Evolutionary conservation across 2,888 invertebrate genomes (phyloP).

Genomic region (Pseudanteris insignis): DNA sequence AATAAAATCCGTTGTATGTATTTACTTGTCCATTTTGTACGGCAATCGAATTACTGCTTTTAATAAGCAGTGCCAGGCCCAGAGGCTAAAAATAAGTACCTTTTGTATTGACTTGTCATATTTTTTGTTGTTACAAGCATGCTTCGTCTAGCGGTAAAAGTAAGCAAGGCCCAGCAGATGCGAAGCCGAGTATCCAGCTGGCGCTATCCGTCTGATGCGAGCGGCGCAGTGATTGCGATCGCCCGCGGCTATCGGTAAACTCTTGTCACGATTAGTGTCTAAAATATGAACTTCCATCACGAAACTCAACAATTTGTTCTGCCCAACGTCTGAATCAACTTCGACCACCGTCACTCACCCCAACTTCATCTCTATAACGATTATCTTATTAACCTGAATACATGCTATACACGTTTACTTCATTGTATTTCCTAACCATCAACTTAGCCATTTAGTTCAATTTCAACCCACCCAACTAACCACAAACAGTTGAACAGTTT

Average conservation of each 20-base stretch:
- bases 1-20: too few species aligned
- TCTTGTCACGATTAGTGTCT: slow-evolving; percentile 39
- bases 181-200: slow-evolving; percentile 59
- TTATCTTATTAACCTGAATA: too few species aligned
- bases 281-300: slow-evolving; percentile 33
- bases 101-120: slow-evolving; percentile 38
- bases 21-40: too few species aligned
- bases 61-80: too few species aligned
- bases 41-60: too few species aligned
- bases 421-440: too few species aligned
- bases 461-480: too few species aligned
- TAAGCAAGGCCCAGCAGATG: slow-evolving; percentile 58
- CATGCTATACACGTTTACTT: too few species aligned
- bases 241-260: slow-evolving; percentile 31
- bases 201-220: slow-evolving; percentile 46
- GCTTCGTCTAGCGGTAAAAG: slow-evolving; percentile 50
- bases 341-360: slow-evolving; percentile 23
- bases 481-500: too few species aligned
- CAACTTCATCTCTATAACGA: too few species aligned
- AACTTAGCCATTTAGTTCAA: too few species aligned
- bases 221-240: slow-evolving; percentile 55
- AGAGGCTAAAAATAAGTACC: too few species aligned
- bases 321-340: slow-evolving; percentile 23
- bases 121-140: slow-evolving; percentile 42
- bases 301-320: slow-evolving; percentile 26